These are phyloP conservation scores for Stomatorhinus ivindoensis DNA, from an alignment of 2,113 vertebrate species.

Conservation along the genomic window DNA sequence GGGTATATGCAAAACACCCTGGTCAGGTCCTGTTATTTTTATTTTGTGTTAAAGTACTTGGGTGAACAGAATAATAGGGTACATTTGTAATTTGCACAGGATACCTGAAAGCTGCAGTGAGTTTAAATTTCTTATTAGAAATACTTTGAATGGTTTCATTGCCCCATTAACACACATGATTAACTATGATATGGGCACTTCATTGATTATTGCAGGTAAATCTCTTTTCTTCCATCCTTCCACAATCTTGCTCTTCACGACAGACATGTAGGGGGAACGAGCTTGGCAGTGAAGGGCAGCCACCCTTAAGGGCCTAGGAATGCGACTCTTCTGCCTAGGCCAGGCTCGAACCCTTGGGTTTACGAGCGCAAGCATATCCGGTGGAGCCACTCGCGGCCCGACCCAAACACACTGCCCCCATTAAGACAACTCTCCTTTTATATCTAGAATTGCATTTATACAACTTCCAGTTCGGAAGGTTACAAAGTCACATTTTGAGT, in stretches of 20 bases:
- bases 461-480: not conserved
- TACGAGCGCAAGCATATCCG: no score
- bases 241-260: not conserved
- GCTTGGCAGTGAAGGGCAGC: not conserved
- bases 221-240: not conserved
- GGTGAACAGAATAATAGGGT: not conserved
- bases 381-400: not conserved
- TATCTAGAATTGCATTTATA: not conserved
- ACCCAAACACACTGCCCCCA: not conserved
- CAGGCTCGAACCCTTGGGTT: not conserved
- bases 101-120: not conserved
- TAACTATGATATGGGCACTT: not conserved
- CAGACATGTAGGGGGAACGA: not conserved
- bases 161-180: not conserved
- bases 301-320: not conserved
- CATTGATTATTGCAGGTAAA: not conserved
- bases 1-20: not conserved
- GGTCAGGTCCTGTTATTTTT: not conserved
- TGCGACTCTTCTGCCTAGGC: not conserved
- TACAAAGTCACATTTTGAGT: not conserved
- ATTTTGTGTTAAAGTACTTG: not conserved
- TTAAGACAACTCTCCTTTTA: not conserved
- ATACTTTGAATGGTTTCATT: not conserved
- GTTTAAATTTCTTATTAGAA: not conserved
- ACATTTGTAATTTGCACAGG: not conserved